Conservation (phyloP, 2,797 vertebrate species). For the Perodicticus potto region DNA sequence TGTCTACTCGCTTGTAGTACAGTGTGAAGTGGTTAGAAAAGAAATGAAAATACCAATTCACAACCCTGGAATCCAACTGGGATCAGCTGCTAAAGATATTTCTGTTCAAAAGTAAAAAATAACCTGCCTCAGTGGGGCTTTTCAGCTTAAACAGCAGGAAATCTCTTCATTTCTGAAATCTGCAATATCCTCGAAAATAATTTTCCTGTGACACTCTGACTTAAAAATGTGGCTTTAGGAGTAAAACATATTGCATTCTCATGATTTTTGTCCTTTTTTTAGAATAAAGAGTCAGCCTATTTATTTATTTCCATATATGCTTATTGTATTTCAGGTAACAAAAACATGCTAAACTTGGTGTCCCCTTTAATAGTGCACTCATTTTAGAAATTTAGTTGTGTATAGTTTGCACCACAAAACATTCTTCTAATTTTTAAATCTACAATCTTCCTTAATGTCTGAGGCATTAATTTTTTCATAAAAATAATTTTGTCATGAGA, state of each 20-base stretch:
- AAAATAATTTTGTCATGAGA: background rate
- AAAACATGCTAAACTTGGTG: background rate
- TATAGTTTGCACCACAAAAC: background rate
- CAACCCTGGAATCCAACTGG: constrained; percentile 27
- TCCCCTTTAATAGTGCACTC: background rate
- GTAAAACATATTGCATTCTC: background rate
- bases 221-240: background rate
- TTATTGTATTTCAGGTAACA: background rate
- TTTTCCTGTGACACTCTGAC: background rate
- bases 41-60: constrained; percentile 59
- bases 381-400: background rate
- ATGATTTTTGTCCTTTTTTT: background rate
- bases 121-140: constrained; percentile 2
- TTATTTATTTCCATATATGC: background rate
- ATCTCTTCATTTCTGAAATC: constrained; percentile 34
- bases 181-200: constrained; percentile 10
- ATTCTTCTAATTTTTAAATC: background rate
- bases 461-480: background rate
- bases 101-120: constrained; percentile 72
- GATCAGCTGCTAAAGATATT: constrained; percentile 37
- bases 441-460: background rate
- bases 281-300: background rate
- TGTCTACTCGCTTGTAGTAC: rapidly evolving
- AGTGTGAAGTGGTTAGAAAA: constrained; percentile 58
- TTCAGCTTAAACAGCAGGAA: constrained; percentile 55